Base-by-base conservation (phyloP, 1,140 invertebrate genomes). In the Holcopasites calliopsidis region DNA sequence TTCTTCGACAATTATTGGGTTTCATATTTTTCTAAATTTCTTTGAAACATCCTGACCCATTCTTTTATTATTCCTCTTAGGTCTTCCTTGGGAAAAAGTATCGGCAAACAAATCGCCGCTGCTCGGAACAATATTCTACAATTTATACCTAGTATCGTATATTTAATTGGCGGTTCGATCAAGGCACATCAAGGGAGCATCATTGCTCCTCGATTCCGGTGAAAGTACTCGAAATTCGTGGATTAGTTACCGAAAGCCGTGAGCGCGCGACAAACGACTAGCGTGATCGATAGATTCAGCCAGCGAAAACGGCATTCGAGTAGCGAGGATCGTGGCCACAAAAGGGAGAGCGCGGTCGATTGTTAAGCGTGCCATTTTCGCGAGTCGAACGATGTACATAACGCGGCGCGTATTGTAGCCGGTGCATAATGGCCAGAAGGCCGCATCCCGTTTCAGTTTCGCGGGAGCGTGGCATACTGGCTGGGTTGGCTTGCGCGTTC, bases 391-490 rank as follows among this genome's bases (percentile, higher is more conserved):
- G 58, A 72, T 33, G 61, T 16, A 42, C 44, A 31, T 77, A 77
- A 81, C 58, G 42, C 31, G 10, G 38, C 23, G 74, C 73, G 66
- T 57, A 82, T 76, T 82, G 80, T 80, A 57, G 44, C 47, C 13
- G 55, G 35, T 1, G 68, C 61, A 81, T 82, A 82, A 77, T 77
- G 50, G 74, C 66, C 50, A 50, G 13, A 10, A 23, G 23, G n/a
- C 35, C 18, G 52, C 21, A 21, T 50, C 18, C 33, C 21, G 31
- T 49, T 58, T 65, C 23, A 58, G 54, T 58, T 49, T 68, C 21
- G 40, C 52, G 62, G 18, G 16, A 31, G 38, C 38, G 62, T 26
- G 38, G 60, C 33, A 7, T 6, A 62, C 35, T 26, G 26, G 21
- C 35, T 57, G 18, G 35, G 28, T 76, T 31, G 33, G 16, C 28